Percentiles rank a stretch among this genome's conserved stretches.
These are phyloP conservation scores for Stegophylla sp. DNA, from an alignment of 2,888 invertebrate species.

Conservation along the genomic window DNA sequence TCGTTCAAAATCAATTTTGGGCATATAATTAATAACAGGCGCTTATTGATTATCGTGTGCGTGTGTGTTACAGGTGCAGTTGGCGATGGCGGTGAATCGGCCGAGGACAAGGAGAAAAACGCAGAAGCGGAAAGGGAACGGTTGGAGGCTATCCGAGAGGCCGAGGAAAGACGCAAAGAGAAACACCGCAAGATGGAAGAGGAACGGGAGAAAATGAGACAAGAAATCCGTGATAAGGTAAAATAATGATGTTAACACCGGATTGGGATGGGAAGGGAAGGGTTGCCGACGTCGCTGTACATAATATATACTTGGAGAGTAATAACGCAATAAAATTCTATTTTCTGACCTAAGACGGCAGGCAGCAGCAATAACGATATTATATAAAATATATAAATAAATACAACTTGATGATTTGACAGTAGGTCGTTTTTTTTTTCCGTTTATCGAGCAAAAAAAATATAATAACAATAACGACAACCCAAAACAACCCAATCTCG, in stretches of 20 bases:
- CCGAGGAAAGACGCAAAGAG: conserved; percentile 97
- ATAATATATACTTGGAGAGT: background rate
- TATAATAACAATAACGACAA: background rate
- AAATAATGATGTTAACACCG: conserved; percentile 63
- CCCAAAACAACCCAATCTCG: background rate
- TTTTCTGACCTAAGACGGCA: conserved; percentile 10
- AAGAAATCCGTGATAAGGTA: conserved; percentile 99
- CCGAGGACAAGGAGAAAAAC: conserved; percentile 96
- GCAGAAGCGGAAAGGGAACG: conserved; percentile 98
- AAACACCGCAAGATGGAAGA: conserved; percentile 99
- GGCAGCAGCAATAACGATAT: background rate
- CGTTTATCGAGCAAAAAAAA: background rate
- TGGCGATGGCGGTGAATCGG: conserved; percentile 83
- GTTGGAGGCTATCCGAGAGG: conserved; percentile 96
- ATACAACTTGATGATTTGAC: background rate
- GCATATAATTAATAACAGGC: too few relatives aligned
- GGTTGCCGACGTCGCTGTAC: background rate
- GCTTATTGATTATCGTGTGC: too few relatives aligned
- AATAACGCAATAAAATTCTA: conserved; percentile 11
- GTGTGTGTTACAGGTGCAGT: conserved; percentile 79
- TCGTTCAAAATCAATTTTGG: too few relatives aligned
- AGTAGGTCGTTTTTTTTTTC: background rate
- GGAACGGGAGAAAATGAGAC: conserved; percentile 98
- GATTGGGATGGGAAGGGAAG: too few relatives aligned
- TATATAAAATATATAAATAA: too few relatives aligned